Percentiles rank a stretch among this genome's conserved stretches.
phyloP scores from a whole-genome alignment of 2,888 invertebrate species.

The Amiota communis region DNA sequence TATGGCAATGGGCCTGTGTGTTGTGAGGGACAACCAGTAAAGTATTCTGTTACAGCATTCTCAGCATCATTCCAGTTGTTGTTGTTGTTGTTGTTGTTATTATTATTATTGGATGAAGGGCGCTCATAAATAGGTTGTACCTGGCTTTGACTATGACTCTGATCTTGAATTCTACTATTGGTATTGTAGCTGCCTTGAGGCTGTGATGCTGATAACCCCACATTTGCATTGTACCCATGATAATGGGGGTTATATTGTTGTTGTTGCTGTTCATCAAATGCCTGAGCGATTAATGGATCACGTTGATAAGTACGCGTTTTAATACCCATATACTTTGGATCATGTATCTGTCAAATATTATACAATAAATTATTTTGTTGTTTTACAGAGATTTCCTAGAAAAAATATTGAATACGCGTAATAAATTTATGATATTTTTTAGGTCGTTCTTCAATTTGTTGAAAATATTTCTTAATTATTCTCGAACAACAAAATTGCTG shows the following conservation, averaged over 20 bases:
- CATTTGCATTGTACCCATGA: constrained; percentile 28
- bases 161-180: constrained; percentile 30
- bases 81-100: too few species aligned
- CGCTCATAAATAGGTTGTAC: constrained; percentile 52
- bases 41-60: constrained; percentile 55
- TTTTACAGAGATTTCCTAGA: constrained; percentile 5
- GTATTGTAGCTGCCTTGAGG: constrained; percentile 28
- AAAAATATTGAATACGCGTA: not conserved
- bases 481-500: not conserved
- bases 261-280: constrained; percentile 45
- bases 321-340: constrained; percentile 48
- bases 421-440: constrained; percentile 2
- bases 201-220: constrained; percentile 59
- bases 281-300: constrained; percentile 47
- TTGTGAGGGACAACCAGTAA: constrained; percentile 72
- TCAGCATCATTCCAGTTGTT: constrained; percentile 48
- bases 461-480: constrained; percentile 14
- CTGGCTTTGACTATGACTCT: constrained; percentile 48
- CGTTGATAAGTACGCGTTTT: constrained; percentile 60
- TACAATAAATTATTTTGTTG: constrained; percentile 28
- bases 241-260: constrained; percentile 38
- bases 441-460: constrained; percentile 1
- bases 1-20: constrained; percentile 77
- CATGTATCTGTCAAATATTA: constrained; percentile 54
- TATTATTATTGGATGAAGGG: not conserved